Evolutionary conservation across 2,888 invertebrate genomes (phyloP), one percentile per base, ranked within the genome.

Genomic region (Brachypalpus laphriformis): DNA sequence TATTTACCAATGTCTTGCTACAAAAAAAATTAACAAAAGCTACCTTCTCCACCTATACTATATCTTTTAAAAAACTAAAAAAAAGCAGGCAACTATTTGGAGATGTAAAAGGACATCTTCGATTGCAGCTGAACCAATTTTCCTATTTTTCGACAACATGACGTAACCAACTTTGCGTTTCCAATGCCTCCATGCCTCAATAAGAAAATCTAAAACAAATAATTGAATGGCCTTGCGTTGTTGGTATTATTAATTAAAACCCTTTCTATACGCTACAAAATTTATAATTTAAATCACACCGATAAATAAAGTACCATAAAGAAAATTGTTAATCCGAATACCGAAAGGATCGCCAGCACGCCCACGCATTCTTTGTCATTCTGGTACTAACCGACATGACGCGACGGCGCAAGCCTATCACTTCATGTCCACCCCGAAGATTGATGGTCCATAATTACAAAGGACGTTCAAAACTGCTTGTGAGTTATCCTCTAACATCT

Each of bases 401-500:
- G 61, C 72, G 51, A 74, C 49, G 77, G 70, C 83, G 49, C 80
- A 75, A 75, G 83, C 80, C 80, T 40, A 80, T 75, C 57, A 40
- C 45, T 83, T 49, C 68, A 14, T 65, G 75, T 75, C 80, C 83
- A 59, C 70, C 61, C 45, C 16, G 75, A 85, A 85, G 83, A 85
- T 85, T 85, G 80, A 85, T 85, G 51, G 83, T 70, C 83, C 80
- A 75, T 85, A 85, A 85, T 85, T 85, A 85, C 59, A 75, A 80
- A 51, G 74, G 20, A 57, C 65, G 16, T 56, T 25, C 16, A 14
- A 28, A 57, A 57, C 16, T 9, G 14, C n/a, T 37, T 42, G 63
- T 70, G 65, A 65, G 51, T 34, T 65, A 70, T 66, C 80, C 68
- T 25, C 47, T 59, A 71, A 85, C 51, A 66, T 85, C 83, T 80